Evolutionary conservation across 2,113 vertebrate genomes (phyloP).

Genomic region (Vulpes ferrilata): DNA sequence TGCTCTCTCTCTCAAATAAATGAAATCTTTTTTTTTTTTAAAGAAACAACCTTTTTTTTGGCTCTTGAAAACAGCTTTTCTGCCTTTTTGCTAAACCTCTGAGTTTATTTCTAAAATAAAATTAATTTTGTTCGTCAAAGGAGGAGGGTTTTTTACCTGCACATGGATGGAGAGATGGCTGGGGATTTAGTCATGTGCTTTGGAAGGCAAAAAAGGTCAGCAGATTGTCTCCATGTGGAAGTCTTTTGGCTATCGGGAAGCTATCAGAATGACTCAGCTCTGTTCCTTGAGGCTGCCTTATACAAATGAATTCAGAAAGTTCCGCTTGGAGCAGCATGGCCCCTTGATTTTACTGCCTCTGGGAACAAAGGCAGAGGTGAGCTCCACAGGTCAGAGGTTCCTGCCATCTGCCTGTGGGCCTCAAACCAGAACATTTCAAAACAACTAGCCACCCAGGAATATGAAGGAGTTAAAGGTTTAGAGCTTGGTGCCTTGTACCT

Average conservation of each 20-base stretch:
- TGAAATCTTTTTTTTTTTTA: too few relatives aligned
- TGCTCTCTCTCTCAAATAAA: too few relatives aligned
- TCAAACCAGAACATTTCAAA: conserved; percentile 53
- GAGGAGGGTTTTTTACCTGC: conserved; percentile 7
- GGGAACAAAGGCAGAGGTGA: neutral
- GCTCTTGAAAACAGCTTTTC: neutral
- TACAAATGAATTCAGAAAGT: neutral
- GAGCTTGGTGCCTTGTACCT: neutral
- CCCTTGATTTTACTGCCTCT: neutral
- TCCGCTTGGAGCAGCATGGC: neutral
- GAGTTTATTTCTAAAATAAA: conserved; percentile 40
- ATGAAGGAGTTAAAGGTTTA: neutral
- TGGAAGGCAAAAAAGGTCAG: conserved; percentile 17
- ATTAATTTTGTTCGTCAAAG: neutral
- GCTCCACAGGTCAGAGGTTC: neutral
- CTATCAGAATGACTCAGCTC: conserved; percentile 35
- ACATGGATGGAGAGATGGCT: neutral
- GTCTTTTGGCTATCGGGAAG: neutral
- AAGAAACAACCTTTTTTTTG: neutral
- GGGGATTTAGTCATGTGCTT: neutral
- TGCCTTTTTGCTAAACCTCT: neutral
- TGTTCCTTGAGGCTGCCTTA: neutral
- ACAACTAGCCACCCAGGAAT: neutral
- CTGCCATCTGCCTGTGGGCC: neutral
- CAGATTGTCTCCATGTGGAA: conserved; percentile 15